These are phyloP conservation scores for Aphis craccivora DNA, from an alignment of 1,140 invertebrate genomes.

Conservation along the genomic window DNA sequence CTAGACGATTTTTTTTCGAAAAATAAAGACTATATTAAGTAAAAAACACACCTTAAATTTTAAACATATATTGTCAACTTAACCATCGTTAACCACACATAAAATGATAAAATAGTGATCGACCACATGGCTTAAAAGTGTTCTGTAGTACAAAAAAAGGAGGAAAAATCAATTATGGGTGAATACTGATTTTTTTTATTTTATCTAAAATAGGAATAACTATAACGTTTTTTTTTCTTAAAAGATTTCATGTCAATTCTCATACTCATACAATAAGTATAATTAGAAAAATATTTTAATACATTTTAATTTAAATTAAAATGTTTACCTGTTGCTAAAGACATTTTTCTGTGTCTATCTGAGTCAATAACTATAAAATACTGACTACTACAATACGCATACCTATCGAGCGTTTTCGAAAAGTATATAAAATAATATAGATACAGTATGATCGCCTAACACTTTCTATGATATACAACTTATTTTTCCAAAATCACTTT, in stretches of 20 bases:
- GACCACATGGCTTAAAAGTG: not conserved
- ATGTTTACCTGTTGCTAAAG: not conserved
- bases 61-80: not conserved
- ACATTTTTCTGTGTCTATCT: not conserved
- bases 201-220: not conserved
- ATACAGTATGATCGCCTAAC: no score
- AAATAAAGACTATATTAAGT: not conserved
- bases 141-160: not conserved
- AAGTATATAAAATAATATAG: not conserved
- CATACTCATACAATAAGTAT: not conserved
- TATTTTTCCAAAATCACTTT: not conserved
- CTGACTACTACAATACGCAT: not conserved
- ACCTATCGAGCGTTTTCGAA: not conserved
- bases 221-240: not conserved
- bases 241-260: not conserved
- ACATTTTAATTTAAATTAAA: not conserved
- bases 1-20: not conserved
- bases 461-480: not conserved
- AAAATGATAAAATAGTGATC: not conserved
- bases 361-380: not conserved
- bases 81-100: not conserved
- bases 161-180: not conserved
- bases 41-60: conserved; percentile 3
- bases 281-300: not conserved
- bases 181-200: not conserved